phyloP scores from a whole-genome alignment of 2,113 vertebrate genomes.

The Vicugna pacos region DNA sequence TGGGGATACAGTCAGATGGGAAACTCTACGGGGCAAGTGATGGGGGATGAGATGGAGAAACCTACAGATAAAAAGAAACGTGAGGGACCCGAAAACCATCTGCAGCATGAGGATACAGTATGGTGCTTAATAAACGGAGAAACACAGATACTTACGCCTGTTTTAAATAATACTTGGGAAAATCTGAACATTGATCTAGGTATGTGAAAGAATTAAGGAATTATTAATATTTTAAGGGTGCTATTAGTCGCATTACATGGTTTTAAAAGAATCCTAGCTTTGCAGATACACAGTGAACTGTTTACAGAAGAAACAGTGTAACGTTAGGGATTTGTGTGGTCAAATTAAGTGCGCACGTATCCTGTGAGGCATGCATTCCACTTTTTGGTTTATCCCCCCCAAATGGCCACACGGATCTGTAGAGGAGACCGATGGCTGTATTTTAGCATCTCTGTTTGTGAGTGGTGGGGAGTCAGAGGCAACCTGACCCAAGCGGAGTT shows the following conservation, averaged over 20 bases:
- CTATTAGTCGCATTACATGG: background rate
- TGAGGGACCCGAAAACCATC: too few species aligned
- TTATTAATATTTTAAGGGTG: background rate
- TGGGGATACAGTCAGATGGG: background rate
- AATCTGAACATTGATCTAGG: background rate
- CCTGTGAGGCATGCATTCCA: rapidly evolving
- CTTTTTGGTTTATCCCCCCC: rapidly evolving
- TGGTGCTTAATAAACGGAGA: background rate
- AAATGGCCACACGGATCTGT: background rate
- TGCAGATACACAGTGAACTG: background rate
- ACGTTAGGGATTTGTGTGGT: background rate
- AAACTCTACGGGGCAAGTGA: background rate
- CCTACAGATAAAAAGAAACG: background rate
- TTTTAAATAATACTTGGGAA: background rate
- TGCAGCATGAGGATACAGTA: rapidly evolving
- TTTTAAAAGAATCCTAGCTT: background rate
- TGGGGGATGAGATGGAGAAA: too few species aligned
- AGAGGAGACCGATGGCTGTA: background rate
- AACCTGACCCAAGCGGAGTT: rapidly evolving
- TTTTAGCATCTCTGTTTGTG: background rate
- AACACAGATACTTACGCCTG: too few species aligned
- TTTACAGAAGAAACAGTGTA: background rate
- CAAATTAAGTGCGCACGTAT: background rate
- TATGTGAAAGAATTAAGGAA: background rate
- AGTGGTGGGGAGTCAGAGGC: background rate